Percentiles rank a stretch among this genome's conserved stretches.
Evolutionary conservation across 2,797 vertebrate species (phyloP).

Genomic region (Chelonia mydas): DNA sequence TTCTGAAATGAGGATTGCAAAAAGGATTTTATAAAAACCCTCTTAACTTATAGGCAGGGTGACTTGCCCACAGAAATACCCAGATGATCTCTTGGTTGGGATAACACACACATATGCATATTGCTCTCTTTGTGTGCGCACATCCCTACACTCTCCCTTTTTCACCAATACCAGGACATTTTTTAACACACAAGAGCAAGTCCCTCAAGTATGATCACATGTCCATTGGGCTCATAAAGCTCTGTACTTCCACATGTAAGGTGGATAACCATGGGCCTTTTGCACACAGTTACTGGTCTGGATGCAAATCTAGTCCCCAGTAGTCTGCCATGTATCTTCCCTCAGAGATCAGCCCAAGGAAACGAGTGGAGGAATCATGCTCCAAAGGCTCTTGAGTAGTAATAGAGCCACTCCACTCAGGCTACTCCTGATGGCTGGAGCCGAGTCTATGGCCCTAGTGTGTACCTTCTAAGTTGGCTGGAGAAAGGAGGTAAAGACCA

Average conservation of each 20-base stretch:
- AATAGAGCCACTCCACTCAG: not conserved
- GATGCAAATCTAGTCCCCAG: not conserved
- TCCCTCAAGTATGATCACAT: not conserved
- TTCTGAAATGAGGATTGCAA: constrained; percentile 25
- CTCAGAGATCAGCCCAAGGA: not conserved
- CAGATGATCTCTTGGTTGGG: not conserved
- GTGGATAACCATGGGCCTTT: not conserved
- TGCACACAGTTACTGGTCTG: not conserved
- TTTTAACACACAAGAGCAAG: not conserved
- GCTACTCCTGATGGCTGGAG: not conserved
- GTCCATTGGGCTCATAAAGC: not conserved
- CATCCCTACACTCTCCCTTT: not conserved
- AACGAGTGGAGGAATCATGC: not conserved
- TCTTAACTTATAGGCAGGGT: not conserved
- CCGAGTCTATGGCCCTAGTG: not conserved
- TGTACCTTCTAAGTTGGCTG: not conserved
- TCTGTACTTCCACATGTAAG: not conserved
- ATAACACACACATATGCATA: not conserved
- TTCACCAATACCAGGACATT: not conserved
- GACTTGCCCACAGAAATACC: not conserved
- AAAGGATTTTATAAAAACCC: not conserved
- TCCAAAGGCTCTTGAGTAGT: not conserved
- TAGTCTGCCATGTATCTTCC: not conserved
- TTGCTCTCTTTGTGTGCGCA: not conserved
- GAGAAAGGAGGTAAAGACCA: not conserved